Base-by-base conservation (phyloP, 2,888 invertebrate genomes). In the Abrostola tripartita region DNA sequence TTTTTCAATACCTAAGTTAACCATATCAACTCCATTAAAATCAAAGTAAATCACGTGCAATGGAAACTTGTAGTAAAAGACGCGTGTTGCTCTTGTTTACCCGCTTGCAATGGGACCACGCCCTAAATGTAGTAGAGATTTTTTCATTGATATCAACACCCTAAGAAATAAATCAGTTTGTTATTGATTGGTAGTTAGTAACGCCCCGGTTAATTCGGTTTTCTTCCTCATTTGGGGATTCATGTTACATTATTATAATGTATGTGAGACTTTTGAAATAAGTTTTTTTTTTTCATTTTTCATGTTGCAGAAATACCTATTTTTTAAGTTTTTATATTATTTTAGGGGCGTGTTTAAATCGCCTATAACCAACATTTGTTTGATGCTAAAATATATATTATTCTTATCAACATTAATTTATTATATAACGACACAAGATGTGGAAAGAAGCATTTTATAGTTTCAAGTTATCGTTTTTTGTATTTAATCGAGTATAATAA, bases 171-270 rank as follows among this genome's bases (percentile, higher is more conserved):
- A 92, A 92, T 93, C 92, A 90, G 89, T 88, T 83, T 81, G 90
- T 88, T 91, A 92, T 92, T 92, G 92, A 92, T 92, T 92, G 92
- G 89, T 85, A 89, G 92, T 92, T 92, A 91, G 91, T 85, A 85
- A 90, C 92, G 92, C 92, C 90, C 88, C 84, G 85, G 85, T 85
- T 90, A 85, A 90, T 90, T 84, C 86, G 78, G 85, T 87, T 87
- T 89, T 86, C 83, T 84, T 82, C 82, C 83, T 86, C 85, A 87
- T 88, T 89, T 85, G 76, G 79, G 85, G 85, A 81, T 72, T 80
- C 76, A 79, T 68, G 66, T 74, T 76, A 80, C 77, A 82, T 83
- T 84, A 86, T 78, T 78, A 59, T 88, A 87, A 86, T 87, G 66
- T 83, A 80, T 86, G 84, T 85, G 84, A 56, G 84, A 84, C 52